phyloP scores from a whole-genome alignment of 1,140 invertebrate species.

The Drosophila kikkawai region DNA sequence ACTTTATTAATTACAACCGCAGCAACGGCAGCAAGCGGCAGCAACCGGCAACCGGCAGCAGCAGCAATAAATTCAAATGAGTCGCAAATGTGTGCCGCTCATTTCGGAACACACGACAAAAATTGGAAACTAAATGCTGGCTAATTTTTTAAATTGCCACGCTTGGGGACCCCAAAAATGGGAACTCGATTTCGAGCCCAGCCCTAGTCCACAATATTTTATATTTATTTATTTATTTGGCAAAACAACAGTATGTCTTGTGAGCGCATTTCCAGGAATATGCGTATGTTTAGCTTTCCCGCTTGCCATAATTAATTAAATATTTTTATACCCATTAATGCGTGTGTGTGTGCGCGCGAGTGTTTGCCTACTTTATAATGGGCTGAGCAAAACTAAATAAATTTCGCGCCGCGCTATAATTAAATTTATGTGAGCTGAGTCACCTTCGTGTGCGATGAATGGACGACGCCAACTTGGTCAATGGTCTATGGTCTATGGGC shows the following conservation, averaged over 20 bases:
- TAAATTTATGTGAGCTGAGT: conserved; percentile 78
- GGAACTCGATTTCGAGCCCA: conserved; percentile 44
- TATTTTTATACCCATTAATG: conserved; percentile 53
- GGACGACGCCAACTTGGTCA: conserved; percentile 69
- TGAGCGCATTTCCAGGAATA: conserved; percentile 65
- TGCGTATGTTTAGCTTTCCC: conserved; percentile 37
- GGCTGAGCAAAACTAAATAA: conserved; percentile 75
- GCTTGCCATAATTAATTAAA: conserved; percentile 75
- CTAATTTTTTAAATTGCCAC: conserved; percentile 64
- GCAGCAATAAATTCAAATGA: conserved; percentile 72
- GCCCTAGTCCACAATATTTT: conserved; percentile 5
- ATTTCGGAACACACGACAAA: conserved; percentile 56
- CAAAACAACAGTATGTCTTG: conserved; percentile 22
- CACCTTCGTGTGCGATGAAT: conserved; percentile 62
- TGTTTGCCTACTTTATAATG: conserved; percentile 70
- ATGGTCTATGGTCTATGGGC: conserved; percentile 59
- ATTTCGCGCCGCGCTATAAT: conserved; percentile 77
- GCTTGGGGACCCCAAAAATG: conserved; percentile 29
- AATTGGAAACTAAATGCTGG: conserved; percentile 68
- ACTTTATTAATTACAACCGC: conserved; percentile 79
- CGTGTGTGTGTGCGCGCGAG: conserved; percentile 5
- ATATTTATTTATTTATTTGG: conserved; percentile 35
- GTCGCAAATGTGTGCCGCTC: conserved; percentile 65
- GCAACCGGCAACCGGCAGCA: conserved; percentile 37
- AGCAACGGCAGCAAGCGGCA: conserved; percentile 32